phyloP scores from a whole-genome alignment of 1,140 invertebrate genomes.

The Drosophila takahashii region DNA sequence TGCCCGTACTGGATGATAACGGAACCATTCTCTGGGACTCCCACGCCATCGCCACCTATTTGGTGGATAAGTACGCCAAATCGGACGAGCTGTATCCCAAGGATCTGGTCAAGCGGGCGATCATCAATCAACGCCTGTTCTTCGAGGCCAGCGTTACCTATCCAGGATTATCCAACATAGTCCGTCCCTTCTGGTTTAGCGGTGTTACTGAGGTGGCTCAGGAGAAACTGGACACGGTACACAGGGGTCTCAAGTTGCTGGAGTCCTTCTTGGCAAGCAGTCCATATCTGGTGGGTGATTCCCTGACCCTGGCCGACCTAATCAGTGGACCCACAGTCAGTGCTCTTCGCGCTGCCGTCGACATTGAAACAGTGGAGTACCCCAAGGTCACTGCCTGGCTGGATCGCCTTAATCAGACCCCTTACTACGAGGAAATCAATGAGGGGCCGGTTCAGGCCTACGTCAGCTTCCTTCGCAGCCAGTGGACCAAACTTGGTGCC shows the following conservation, averaged over 20 bases:
- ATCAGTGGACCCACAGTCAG: constrained; percentile 84
- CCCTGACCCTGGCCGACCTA: constrained; percentile 88
- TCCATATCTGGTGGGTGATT: constrained; percentile 86
- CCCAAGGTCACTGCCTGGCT: constrained; percentile 66
- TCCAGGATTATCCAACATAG: constrained; percentile 80
- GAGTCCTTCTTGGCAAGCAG: constrained; percentile 84
- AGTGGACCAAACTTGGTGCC: constrained; percentile 41
- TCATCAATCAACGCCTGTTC: constrained; percentile 86
- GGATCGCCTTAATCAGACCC: constrained; percentile 32
- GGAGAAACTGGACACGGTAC: constrained; percentile 64
- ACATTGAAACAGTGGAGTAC: constrained; percentile 49
- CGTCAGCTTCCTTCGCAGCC: constrained; percentile 21
- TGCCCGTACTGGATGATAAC: constrained; percentile 71
- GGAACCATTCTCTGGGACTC: constrained; percentile 64
- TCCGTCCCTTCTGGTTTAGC: constrained; percentile 38
- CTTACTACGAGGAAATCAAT: constrained; percentile 75
- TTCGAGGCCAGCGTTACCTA: constrained; percentile 87
- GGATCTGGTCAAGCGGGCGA: constrained; percentile 85
- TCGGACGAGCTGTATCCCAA: constrained; percentile 86
- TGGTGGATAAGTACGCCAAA: constrained; percentile 87
- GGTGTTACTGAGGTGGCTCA: constrained; percentile 41
- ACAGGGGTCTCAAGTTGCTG: constrained; percentile 84
- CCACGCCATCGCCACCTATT: constrained; percentile 85
- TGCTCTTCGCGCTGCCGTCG: constrained; percentile 48
- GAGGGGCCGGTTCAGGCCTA: constrained; percentile 53